Conservation (phyloP, 2,888 invertebrate genomes). For the Pomacea canaliculata region DNA sequence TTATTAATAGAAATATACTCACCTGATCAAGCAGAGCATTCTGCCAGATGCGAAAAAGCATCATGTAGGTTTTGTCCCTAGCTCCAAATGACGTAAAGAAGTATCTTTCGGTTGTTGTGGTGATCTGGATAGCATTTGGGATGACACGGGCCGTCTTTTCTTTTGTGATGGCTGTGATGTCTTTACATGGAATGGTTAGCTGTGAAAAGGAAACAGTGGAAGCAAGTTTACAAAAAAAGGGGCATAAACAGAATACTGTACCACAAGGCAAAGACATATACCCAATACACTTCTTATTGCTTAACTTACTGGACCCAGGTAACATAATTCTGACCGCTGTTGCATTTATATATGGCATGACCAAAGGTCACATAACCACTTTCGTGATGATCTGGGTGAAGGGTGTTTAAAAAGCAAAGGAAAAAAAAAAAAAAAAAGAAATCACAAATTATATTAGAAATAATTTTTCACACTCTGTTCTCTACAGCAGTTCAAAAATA, state of each 20-base stretch:
- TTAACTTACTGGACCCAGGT: background rate
- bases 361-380: no score
- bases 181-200: conserved; percentile 87
- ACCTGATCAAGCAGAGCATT: conserved; percentile 91
- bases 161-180: conserved; percentile 93
- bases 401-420: no score
- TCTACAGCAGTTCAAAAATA: no score
- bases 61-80: conserved; percentile 93
- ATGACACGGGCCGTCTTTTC: conserved; percentile 78
- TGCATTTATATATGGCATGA: no score
- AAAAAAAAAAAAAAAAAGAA: no score
- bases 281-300: background rate
- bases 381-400: no score
- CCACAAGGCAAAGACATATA: background rate
- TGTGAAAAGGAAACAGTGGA: conserved; percentile 46
- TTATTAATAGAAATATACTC: conserved; percentile 1
- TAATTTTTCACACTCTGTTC: no score
- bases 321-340: no score
- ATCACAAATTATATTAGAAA: no score
- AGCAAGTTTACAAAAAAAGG: background rate
- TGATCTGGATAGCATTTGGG: conserved; percentile 90
- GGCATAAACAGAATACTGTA: background rate
- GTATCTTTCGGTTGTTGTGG: conserved; percentile 79
- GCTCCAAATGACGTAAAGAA: conserved; percentile 96
- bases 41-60: conserved; percentile 97